A percentile compares a stretch with the other conserved stretches of the same genome.
Evolutionary conservation across 2,113 vertebrate genomes (phyloP).

Genomic region (Donacobius atricapilla): DNA sequence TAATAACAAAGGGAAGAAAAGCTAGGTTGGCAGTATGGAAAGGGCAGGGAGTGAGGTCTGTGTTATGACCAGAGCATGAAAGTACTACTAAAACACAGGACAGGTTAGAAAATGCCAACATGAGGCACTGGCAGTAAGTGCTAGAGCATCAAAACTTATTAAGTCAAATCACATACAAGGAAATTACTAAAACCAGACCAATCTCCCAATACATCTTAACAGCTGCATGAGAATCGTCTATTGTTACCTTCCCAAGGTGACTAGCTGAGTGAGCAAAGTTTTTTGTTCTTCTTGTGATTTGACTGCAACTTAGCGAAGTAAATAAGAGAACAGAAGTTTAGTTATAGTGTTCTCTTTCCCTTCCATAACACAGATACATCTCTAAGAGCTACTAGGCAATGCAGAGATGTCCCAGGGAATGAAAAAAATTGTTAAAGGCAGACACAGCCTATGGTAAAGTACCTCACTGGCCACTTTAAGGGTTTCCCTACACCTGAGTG

Average conservation of each 20-base stretch:
- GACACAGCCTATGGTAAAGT: not conserved
- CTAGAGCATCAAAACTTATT: not conserved
- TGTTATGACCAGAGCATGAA: not conserved
- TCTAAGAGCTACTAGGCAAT: not conserved
- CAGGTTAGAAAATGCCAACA: not conserved
- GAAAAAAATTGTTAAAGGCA: not conserved
- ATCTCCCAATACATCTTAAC: not conserved
- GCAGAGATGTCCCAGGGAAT: not conserved
- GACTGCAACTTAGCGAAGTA: not conserved
- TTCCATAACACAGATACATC: not conserved
- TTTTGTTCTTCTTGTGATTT: not conserved
- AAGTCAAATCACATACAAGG: not conserved
- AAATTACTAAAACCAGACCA: not conserved
- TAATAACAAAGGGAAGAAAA: not conserved
- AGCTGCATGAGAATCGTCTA: not conserved
- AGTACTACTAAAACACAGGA: not conserved
- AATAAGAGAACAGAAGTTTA: not conserved
- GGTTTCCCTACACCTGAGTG: not conserved
- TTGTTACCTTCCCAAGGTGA: not conserved
- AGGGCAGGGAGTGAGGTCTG: not conserved
- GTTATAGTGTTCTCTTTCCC: not conserved
- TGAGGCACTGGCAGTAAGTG: not conserved
- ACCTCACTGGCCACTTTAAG: not conserved
- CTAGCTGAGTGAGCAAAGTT: not conserved
- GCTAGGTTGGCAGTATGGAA: not conserved